phyloP scores from a whole-genome alignment of 2,888 invertebrate genomes.

The Scrobipalpa costella region DNA sequence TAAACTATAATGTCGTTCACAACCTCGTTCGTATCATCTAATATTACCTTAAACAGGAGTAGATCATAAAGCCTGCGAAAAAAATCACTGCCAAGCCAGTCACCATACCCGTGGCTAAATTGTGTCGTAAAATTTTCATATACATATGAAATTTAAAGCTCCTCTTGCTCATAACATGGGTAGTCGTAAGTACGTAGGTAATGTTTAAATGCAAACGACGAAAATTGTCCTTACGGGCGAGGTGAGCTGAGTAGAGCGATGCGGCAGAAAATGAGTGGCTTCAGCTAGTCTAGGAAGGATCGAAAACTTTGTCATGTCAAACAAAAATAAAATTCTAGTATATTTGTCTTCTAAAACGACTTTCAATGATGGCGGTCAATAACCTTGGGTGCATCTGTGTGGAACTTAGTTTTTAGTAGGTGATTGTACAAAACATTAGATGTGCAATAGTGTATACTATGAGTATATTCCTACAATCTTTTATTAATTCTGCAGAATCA shows the following conservation, averaged over 20 bases:
- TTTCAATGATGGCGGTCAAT: no score
- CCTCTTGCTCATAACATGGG: constrained; percentile 22
- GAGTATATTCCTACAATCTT: no score
- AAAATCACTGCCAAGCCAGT: constrained; percentile 9
- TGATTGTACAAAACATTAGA: no score
- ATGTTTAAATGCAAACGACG: constrained; percentile 47
- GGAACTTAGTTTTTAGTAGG: no score
- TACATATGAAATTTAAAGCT: constrained; percentile 21
- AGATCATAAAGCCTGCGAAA: not conserved
- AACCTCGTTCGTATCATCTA: not conserved
- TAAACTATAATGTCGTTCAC: not conserved
- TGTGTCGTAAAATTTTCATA: constrained; percentile 21
- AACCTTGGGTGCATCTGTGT: no score
- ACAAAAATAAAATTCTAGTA: no score
- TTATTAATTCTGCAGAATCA: no score
- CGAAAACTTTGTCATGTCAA: no score
- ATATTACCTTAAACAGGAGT: constrained; percentile 6
- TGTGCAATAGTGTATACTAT: no score
- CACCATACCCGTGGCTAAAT: constrained; percentile 13
- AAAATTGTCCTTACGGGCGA: constrained; percentile 52
- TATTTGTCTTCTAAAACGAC: no score
- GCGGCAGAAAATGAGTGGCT: constrained; percentile 3
- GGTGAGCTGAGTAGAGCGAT: constrained; percentile 6
- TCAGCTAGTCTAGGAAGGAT: constrained; percentile 42
- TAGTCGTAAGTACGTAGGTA: constrained; percentile 30